Percentiles rank a stretch among this genome's conserved stretches.
phyloP scores from a whole-genome alignment of 2,113 vertebrate genomes.

The Todiramphus chloris region DNA sequence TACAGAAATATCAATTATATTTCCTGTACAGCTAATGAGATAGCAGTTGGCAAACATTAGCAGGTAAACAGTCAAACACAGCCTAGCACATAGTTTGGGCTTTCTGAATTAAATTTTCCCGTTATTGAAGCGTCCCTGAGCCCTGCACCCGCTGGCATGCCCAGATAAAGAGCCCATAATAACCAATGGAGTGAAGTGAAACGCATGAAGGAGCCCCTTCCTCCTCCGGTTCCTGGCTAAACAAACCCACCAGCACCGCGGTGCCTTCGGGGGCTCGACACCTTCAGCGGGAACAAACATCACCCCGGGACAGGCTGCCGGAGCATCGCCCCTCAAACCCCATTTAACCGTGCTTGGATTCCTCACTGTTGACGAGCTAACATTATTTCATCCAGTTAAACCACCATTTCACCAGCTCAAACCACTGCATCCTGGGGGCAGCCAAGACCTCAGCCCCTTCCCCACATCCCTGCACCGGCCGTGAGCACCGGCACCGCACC shows the following conservation, averaged over 20 bases:
- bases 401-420: not conserved
- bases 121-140: not conserved
- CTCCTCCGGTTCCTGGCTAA: not conserved
- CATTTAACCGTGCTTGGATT: rapidly evolving
- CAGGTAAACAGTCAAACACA: constrained; percentile 61
- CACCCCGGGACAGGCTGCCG: rapidly evolving
- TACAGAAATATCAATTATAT: constrained; percentile 67
- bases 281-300: rapidly evolving
- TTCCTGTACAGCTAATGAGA: constrained; percentile 64
- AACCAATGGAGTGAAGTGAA: not conserved
- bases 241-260: not conserved
- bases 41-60: constrained; percentile 59
- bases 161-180: not conserved
- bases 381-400: not conserved
- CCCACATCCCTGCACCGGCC: rapidly evolving
- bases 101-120: not conserved
- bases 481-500: not conserved
- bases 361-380: rapidly evolving
- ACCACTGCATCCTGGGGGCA: rapidly evolving
- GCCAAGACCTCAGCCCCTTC: not conserved
- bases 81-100: constrained; percentile 7
- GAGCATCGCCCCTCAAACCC: not conserved
- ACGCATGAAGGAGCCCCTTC: not conserved
- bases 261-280: not conserved
- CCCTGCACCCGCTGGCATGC: not conserved